Evolutionary conservation across 2,113 vertebrate species (phyloP).

Genomic region (Lycaon pictus): DNA sequence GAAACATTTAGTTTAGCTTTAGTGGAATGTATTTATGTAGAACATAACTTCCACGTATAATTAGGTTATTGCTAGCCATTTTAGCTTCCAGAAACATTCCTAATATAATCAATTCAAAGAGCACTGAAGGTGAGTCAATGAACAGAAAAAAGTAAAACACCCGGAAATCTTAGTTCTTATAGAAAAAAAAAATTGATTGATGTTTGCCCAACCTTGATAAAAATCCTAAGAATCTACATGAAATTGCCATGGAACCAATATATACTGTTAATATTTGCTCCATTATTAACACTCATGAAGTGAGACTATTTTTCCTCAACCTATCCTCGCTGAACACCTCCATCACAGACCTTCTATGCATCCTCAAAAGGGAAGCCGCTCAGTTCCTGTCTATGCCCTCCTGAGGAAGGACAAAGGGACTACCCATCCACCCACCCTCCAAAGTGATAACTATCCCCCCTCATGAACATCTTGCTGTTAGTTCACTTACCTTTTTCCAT

Average conservation of each 20-base stretch:
- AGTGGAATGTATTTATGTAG: background rate
- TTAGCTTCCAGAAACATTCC: background rate
- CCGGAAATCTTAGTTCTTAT: background rate
- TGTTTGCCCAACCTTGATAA: background rate
- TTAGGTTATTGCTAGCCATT: background rate
- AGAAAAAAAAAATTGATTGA: background rate
- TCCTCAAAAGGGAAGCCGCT: background rate
- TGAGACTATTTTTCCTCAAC: background rate
- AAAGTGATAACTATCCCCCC: background rate
- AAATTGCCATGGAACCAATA: slow-evolving; percentile 1
- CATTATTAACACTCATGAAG: background rate
- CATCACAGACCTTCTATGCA: background rate
- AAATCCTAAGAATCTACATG: slow-evolving; percentile 37
- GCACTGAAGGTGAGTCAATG: background rate
- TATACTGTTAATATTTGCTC: background rate
- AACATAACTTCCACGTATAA: background rate
- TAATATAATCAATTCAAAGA: background rate
- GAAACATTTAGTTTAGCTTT: background rate
- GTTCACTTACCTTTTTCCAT: background rate
- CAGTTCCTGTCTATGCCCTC: background rate
- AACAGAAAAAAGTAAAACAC: background rate
- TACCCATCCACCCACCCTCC: background rate
- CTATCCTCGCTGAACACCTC: background rate
- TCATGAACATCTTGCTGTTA: background rate
- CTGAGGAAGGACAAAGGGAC: background rate